Base-by-base conservation (phyloP, 2,113 vertebrate genomes). In the Daphoenositta chrysoptera region DNA sequence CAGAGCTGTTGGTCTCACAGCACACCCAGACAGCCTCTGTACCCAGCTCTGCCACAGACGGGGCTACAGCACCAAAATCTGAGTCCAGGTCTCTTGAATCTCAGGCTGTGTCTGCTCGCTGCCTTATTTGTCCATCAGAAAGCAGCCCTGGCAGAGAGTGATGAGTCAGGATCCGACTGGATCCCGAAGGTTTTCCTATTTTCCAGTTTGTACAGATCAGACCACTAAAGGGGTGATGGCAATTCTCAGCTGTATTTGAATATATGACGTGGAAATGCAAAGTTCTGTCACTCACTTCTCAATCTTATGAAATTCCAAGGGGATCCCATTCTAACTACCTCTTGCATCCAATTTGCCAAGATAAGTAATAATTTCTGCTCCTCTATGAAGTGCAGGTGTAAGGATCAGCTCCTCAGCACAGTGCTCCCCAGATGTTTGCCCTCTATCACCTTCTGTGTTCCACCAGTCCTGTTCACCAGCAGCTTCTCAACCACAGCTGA, bases 351-450 rank as follows among this genome's bases (percentile, higher is more conserved):
- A 77, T 95, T 89, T 83, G 71, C 83, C 65, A 92, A 65, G 84
- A 87, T 91, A 91, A 96, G 88, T 84, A 90, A 89, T 79, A 89
- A 90, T 69, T 92, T 78, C 94, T 78, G 50, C 91, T 87, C 58
- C 85, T 61, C 60, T 73, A 39, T 71, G 78, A 94, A 92, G 89
- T 72, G 93, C 88, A 95, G 93, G 63, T 70, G 83, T 80, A 89
- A 94, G 91, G 48, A 91, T 44, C 89, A 95, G 87, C 91, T 79
- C 65, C 23, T 54, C 90, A 90, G 64, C 42, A 57, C 58, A 56
- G 78, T 13, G 66, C 47, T 96, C 69, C 79, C 90, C 71, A 87
- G 90, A 91, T 86, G 91, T 78, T 91, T 75, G 94, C 78, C 89
- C 57, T 71, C 44, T 12, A 87, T 91, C 76, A 78, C 85, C 35